These are phyloP conservation scores for Thera obeliscata DNA, from an alignment of 2,888 invertebrate species.

Conservation along the genomic window DNA sequence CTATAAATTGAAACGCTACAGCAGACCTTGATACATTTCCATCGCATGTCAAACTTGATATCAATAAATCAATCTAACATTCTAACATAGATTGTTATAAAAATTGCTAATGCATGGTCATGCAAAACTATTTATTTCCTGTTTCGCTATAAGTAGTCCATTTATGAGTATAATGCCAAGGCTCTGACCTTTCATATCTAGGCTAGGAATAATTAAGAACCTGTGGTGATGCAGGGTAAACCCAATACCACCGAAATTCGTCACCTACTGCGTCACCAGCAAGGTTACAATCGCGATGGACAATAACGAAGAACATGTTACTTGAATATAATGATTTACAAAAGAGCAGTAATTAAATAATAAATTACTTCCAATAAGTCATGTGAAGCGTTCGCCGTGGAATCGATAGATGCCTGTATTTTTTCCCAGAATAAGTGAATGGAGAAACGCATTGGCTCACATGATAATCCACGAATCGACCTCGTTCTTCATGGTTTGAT, in stretches of 20 bases:
- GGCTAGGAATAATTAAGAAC: background rate
- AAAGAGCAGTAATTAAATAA: no score
- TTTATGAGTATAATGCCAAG: conserved; percentile 3
- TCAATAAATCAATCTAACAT: conserved; percentile 19
- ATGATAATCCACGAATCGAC: background rate
- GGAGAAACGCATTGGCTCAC: background rate
- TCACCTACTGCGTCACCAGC: no score
- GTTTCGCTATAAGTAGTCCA: conserved; percentile 8
- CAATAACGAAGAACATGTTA: no score
- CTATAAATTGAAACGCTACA: conserved; percentile 9
- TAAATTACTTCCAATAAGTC: no score
- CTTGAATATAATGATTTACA: no score
- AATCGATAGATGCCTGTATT: background rate
- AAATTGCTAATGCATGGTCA: conserved; percentile 10
- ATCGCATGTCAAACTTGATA: conserved; percentile 30
- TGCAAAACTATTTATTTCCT: conserved; percentile 21
- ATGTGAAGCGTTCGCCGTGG: background rate
- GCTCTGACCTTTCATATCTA: conserved; percentile 5
- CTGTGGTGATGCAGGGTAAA: background rate
- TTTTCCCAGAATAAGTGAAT: background rate
- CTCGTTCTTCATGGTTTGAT: background rate
- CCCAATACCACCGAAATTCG: background rate
- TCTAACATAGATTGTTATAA: conserved; percentile 13
- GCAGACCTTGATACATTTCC: conserved; percentile 10
- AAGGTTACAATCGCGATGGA: no score